Conservation (phyloP, 2,888 invertebrate genomes). For the Scaptomyza flava region DNA sequence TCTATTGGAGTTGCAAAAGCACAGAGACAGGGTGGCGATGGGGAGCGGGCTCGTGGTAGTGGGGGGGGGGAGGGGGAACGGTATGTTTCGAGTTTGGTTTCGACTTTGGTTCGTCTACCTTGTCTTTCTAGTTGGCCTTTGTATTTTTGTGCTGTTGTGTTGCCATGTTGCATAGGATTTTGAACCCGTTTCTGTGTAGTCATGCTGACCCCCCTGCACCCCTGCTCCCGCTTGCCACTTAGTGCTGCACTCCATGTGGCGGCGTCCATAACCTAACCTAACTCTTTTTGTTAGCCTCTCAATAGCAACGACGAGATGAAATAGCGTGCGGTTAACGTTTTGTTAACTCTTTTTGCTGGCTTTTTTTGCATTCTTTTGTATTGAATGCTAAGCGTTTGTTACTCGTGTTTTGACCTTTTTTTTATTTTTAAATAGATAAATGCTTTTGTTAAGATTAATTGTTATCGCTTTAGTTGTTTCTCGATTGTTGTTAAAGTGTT, state of each 20-base stretch:
- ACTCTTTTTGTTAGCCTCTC: slow-evolving; percentile 63
- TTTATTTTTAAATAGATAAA: slow-evolving; percentile 4
- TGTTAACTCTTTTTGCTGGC: slow-evolving; percentile 36
- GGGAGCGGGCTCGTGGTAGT: neutral
- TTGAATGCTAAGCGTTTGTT: slow-evolving; percentile 37
- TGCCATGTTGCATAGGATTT: slow-evolving; percentile 82
- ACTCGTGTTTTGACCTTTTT: slow-evolving; percentile 5
- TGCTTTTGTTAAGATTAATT: slow-evolving; percentile 25
- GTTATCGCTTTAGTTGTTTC: slow-evolving; percentile 1
- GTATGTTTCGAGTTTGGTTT: slow-evolving; percentile 48
- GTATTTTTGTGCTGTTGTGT: slow-evolving; percentile 51
- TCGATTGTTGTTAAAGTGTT: slow-evolving; percentile 25
- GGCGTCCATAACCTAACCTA: slow-evolving; percentile 81
- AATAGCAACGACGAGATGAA: slow-evolving; percentile 43
- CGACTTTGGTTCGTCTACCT: slow-evolving; percentile 73
- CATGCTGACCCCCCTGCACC: slow-evolving; percentile 30
- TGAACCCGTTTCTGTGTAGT: slow-evolving; percentile 79
- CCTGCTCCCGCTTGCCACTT: slow-evolving; percentile 3
- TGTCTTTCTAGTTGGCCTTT: slow-evolving; percentile 25
- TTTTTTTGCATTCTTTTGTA: slow-evolving; percentile 31
- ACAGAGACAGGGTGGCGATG: neutral
- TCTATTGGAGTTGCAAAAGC: slow-evolving; percentile 60
- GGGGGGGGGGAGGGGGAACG: neutral
- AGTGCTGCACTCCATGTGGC: slow-evolving; percentile 66
- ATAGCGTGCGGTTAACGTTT: slow-evolving; percentile 59